Evolutionary conservation across 2,888 invertebrate species (phyloP).

Genomic region (Agrochola circellaris): DNA sequence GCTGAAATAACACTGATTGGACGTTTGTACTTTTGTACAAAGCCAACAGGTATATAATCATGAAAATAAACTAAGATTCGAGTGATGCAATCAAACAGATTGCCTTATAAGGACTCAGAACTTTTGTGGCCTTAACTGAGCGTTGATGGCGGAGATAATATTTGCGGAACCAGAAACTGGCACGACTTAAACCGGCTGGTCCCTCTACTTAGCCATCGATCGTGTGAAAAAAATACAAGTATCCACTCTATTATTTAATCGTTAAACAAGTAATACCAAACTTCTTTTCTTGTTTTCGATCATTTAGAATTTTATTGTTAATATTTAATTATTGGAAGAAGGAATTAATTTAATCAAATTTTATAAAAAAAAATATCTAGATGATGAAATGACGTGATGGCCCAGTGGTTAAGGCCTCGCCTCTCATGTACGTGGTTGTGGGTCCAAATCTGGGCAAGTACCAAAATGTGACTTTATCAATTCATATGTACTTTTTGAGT

Average conservation of each 20-base stretch:
- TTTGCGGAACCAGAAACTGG: conserved; percentile 47
- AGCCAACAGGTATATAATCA: conserved; percentile 55
- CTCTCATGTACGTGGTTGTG: too few relatives aligned
- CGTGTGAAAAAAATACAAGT: conserved; percentile 13
- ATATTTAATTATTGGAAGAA: conserved; percentile 6
- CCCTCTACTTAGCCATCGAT: conserved; percentile 4
- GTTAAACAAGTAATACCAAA: conserved; percentile 14
- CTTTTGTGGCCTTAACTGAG: conserved; percentile 38
- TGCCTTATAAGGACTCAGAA: conserved; percentile 26
- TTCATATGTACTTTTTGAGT: too few relatives aligned
- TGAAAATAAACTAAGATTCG: conserved; percentile 27
- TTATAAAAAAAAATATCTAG: too few relatives aligned
- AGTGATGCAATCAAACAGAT: conserved; percentile 48
- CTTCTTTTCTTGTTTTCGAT: conserved; percentile 6
- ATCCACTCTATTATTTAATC: conserved; percentile 8
- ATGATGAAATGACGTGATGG: too few relatives aligned
- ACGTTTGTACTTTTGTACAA: conserved; percentile 65
- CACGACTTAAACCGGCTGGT: conserved; percentile 28
- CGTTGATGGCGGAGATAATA: conserved; percentile 48
- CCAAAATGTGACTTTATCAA: too few relatives aligned
- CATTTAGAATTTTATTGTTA: conserved; percentile 23
- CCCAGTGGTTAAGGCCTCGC: too few relatives aligned
- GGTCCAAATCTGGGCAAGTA: too few relatives aligned
- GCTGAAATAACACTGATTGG: conserved; percentile 70
- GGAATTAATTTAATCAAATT: conserved; percentile 5